Conservation (phyloP, 2,113 vertebrate genomes). For the Hemibagrus wyckioides region DNA sequence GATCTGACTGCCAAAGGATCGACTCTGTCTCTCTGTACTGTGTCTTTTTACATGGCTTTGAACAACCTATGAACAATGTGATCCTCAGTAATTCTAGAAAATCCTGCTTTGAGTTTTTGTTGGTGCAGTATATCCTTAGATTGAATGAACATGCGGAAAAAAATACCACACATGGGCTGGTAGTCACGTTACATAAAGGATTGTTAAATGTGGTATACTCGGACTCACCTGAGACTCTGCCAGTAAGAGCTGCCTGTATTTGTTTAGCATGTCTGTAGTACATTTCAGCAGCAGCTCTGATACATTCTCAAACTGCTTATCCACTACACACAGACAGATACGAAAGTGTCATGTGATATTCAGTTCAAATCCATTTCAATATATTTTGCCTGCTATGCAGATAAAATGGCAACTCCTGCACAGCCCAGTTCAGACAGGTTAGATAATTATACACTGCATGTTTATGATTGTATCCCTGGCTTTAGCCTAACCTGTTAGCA, state of each 20-base stretch:
- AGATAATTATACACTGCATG: background rate
- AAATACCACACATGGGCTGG: background rate
- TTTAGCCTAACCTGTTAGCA: constrained; percentile 65
- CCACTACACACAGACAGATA: constrained; percentile 67
- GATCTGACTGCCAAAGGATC: background rate
- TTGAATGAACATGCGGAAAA: background rate
- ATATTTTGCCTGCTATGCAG: background rate
- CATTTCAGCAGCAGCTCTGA: constrained; percentile 76
- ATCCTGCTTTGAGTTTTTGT: background rate
- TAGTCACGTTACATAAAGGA: background rate
- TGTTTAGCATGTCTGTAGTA: constrained; percentile 80
- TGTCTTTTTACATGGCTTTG: background rate
- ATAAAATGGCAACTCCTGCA: background rate
- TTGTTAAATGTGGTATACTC: background rate
- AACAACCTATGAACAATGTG: background rate
- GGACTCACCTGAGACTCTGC: constrained; percentile 71
- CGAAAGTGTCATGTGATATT: background rate
- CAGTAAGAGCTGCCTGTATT: constrained; percentile 78
- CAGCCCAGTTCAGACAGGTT: background rate
- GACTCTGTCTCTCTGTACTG: background rate
- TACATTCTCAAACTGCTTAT: constrained; percentile 76
- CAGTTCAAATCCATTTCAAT: background rate
- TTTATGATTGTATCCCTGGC: background rate
- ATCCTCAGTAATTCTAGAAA: background rate
- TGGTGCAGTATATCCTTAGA: background rate